Conservation (phyloP, 2,888 invertebrate species). For the Apodemia duryi region DNA sequence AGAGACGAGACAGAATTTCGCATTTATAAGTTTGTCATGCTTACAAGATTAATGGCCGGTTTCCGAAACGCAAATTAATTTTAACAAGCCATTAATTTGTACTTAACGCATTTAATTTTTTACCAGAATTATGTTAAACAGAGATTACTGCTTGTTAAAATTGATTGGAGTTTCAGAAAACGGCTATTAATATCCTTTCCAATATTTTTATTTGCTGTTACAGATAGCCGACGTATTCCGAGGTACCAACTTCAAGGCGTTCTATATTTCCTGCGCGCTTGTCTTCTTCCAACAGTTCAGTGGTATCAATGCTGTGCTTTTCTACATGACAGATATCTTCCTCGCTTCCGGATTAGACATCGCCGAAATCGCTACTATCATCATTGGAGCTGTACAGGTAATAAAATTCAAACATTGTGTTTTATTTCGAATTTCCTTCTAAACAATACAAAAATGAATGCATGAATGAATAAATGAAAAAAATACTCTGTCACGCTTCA, state of each 20-base stretch:
- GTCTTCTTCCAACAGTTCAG: conserved; percentile 91
- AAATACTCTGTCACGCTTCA: no score
- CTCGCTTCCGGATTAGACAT: conserved; percentile 81
- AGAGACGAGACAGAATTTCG: no score
- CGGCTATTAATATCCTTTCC: no score
- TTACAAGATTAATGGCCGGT: no score
- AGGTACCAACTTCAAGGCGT: conserved; percentile 86
- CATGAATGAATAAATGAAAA: background rate
- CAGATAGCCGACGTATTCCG: conserved; percentile 78
- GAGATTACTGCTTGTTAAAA: no score
- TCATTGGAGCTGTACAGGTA: conserved; percentile 84
- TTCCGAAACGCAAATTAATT: no score
- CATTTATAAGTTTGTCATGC: no score
- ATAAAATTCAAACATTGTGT: background rate
- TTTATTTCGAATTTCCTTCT: no score
- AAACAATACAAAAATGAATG: background rate
- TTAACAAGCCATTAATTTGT: no score
- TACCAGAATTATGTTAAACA: no score
- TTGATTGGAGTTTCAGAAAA: no score
- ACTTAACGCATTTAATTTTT: no score
- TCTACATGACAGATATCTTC: conserved; percentile 88
- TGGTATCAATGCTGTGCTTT: conserved; percentile 89
- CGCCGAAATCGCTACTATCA: conserved; percentile 71
- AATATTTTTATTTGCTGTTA: background rate
- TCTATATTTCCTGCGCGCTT: conserved; percentile 85